Evolutionary conservation across 2,797 vertebrate genomes (phyloP), one percentile per base, ranked within the genome.

Genomic region (Pygocentrus nattereri): DNA sequence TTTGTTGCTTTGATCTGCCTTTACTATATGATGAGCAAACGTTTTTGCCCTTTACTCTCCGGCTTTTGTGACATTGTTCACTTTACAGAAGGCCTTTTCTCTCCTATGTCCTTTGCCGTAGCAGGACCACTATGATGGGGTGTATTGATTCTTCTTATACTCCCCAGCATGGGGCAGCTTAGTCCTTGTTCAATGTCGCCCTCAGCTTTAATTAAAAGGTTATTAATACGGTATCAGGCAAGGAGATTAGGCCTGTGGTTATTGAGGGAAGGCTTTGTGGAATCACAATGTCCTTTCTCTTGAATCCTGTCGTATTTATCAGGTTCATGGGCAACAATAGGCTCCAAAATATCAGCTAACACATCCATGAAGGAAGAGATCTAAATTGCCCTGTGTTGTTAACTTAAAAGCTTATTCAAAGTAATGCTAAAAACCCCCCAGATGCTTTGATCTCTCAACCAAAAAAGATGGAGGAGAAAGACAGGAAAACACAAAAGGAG

Each of bases 171-270:
- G 84, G 47, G 41, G 73, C 74, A 73, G 79, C 81, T 85, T 84
- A 88, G 82, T 77, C 80, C 79, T 87, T 83, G 87, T 88, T 80
- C 84, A 65, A 68, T 81, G 78, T 87, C 74, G 81, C 79, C 85
- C 82, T 82, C 78, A 50, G 82, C 84, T 88, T 88, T 85, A 87
- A 87, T 88, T 88, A 87, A 88, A 87, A 85, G 84, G 80, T 85
- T 84, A 86, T 88, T 87, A 87, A 86, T 87, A 83, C 76, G 58
- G 71, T 82, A 84, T 85, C 79, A 77, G 87, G 79, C 76, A 5
- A 82, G 87, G 83, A 83, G 87, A 86, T 88, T 88, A 88, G 81
- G 72, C 74, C 30, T 44, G 10, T 7, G 69, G 76, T 79, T 88
- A 81, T 78, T 83, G 81, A 83, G 50, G 85, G 83, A 79, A 67